phyloP scores from a whole-genome alignment of 2,888 invertebrate genomes.

The Horisme vitalbata region DNA sequence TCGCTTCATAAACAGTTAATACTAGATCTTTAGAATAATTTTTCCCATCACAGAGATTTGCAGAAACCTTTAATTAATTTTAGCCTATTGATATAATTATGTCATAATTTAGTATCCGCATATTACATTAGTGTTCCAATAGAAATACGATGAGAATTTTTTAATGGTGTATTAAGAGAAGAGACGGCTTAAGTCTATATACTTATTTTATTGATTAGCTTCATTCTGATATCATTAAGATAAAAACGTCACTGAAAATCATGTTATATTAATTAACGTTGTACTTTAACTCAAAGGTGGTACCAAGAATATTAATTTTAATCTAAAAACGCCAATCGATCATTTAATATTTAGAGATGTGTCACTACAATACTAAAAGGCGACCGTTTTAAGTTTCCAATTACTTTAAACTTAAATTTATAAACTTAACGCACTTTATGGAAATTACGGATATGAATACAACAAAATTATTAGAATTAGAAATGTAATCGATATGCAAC shows the following conservation, averaged over 20 bases:
- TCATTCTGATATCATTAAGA: constrained; percentile 70
- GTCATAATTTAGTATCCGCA: constrained; percentile 70
- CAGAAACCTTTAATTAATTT: constrained; percentile 63
- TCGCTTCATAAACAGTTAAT: constrained; percentile 71
- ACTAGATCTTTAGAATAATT: constrained; percentile 79
- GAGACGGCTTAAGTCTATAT: constrained; percentile 74
- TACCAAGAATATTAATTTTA: constrained; percentile 77
- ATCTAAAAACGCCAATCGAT: constrained; percentile 70
- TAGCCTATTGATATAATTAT: constrained; percentile 79
- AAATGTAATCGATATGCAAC: constrained; percentile 82
- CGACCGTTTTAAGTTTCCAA: constrained; percentile 54
- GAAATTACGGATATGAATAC: constrained; percentile 73
- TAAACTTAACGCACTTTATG: constrained; percentile 70
- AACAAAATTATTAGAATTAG: constrained; percentile 77
- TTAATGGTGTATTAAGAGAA: constrained; percentile 72
- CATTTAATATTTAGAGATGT: constrained; percentile 64
- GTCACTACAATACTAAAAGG: constrained; percentile 70
- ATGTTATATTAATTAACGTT: constrained; percentile 73
- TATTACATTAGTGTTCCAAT: constrained; percentile 71
- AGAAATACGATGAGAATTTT: constrained; percentile 67
- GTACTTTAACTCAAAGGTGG: constrained; percentile 81
- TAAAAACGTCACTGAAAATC: constrained; percentile 72
- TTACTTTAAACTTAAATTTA: constrained; percentile 72
- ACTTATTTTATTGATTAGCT: constrained; percentile 71
- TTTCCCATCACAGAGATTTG: constrained; percentile 80